phyloP scores from a whole-genome alignment of 1,140 invertebrate genomes.

The Calephelis virginiensis region DNA sequence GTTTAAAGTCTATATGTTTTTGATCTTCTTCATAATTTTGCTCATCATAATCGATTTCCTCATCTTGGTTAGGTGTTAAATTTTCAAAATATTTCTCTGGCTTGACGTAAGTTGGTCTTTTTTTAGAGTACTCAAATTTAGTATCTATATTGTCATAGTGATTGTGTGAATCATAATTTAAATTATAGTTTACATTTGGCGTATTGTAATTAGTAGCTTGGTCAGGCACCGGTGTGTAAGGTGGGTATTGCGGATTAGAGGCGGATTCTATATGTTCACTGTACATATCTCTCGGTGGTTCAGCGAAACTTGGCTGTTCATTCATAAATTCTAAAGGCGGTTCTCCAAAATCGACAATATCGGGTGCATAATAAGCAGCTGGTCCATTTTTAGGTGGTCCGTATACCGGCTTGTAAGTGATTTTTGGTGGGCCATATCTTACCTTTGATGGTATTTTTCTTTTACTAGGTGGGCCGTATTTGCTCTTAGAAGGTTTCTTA shows the following conservation, averaged over 20 bases:
- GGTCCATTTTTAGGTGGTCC: constrained; percentile 43
- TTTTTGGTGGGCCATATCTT: constrained; percentile 39
- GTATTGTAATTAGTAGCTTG: background rate
- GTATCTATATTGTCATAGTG: constrained; percentile 21
- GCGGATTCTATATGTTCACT: constrained; percentile 18
- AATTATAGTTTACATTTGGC: background rate
- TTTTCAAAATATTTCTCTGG: constrained; percentile 27
- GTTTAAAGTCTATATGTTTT: constrained; percentile 1
- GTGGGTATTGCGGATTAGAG: background rate
- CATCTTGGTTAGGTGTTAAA: background rate
- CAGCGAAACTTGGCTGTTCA: constrained; percentile 37
- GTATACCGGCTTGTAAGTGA: constrained; percentile 38
- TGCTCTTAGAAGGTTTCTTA: constrained; percentile 17
- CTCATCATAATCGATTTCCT: constrained; percentile 10
- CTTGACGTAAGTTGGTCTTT: constrained; percentile 34
- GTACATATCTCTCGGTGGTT: constrained; percentile 51
- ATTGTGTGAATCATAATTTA: constrained; percentile 5
- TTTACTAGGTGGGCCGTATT: constrained; percentile 2
- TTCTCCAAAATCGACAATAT: constrained; percentile 54
- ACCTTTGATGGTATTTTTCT: constrained; percentile 25
- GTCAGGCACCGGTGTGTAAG: background rate
- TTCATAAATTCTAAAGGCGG: constrained; percentile 39
- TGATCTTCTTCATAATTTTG: constrained; percentile 11
- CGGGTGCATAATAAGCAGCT: constrained; percentile 33
- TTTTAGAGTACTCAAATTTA: constrained; percentile 43